Evolutionary conservation across 2,797 vertebrate genomes (phyloP).

Genomic region (Molossus alvarezi): DNA sequence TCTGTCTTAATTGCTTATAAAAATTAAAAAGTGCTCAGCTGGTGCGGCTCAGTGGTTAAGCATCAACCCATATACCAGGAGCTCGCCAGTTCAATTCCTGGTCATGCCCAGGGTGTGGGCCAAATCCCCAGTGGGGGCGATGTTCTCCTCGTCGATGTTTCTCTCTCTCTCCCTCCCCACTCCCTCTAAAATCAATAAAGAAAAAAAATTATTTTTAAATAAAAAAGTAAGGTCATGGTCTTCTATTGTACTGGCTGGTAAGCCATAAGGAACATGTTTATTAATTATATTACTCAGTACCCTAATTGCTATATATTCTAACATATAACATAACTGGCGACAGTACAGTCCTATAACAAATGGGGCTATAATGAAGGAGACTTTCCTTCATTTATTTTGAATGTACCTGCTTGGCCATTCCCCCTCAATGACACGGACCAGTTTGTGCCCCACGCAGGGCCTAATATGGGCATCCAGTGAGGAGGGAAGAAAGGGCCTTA

Average conservation of each 20-base stretch:
- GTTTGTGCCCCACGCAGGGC: neutral
- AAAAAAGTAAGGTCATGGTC: neutral
- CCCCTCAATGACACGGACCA: neutral
- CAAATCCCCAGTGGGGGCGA: too few species aligned
- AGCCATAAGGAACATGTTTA: neutral
- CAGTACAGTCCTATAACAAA: neutral
- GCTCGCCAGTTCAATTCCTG: too few species aligned
- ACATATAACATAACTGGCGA: conserved; percentile 18
- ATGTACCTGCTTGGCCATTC: neutral
- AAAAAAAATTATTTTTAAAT: neutral
- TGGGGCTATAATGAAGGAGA: neutral
- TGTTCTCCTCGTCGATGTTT: too few species aligned
- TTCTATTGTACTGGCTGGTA: neutral
- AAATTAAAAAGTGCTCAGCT: too few species aligned
- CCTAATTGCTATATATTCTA: neutral
- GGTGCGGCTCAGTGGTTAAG: too few species aligned
- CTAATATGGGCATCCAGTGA: neutral
- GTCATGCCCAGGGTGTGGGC: too few species aligned
- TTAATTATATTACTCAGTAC: neutral
- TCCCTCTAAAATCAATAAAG: neutral
- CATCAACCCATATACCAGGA: too few species aligned
- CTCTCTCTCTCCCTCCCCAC: too few species aligned
- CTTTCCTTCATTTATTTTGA: neutral
- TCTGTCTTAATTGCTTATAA: neutral
- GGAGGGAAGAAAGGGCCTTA: neutral